Conservation (phyloP, 2,888 invertebrate species). For the Drosophila ezoana region DNA sequence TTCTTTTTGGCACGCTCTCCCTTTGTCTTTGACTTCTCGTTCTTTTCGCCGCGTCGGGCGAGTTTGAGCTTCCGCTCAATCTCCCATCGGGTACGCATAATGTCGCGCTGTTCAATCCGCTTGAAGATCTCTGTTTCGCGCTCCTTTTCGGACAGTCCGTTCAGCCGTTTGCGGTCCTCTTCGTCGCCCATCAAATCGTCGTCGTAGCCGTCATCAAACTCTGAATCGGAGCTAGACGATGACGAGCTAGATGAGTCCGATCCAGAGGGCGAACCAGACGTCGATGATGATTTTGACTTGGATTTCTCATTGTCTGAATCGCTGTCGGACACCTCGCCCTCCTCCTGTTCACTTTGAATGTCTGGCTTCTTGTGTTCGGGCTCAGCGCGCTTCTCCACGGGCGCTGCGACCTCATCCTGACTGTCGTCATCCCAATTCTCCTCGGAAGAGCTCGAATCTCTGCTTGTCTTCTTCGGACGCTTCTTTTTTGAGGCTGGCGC, state of each 20-base stretch:
- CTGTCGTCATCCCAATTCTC: constrained; percentile 84
- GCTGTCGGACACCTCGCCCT: constrained; percentile 93
- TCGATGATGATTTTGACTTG: constrained; percentile 40
- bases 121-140: constrained; percentile 98
- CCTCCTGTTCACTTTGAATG: constrained; percentile 89
- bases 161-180: constrained; percentile 95
- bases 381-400: constrained; percentile 58
- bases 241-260: constrained; percentile 70
- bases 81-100: constrained; percentile 97
- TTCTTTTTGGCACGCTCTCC: constrained; percentile 87
- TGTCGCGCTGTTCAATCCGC: constrained; percentile 96
- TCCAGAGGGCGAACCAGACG: constrained; percentile 58
- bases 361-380: constrained; percentile 68
- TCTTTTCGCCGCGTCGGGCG: constrained; percentile 91
- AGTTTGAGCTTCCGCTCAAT: constrained; percentile 96
- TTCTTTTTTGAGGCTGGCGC: constrained; percentile 83
- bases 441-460: constrained; percentile 80
- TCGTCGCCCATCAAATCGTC: constrained; percentile 99
- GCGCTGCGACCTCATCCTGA: constrained; percentile 75
- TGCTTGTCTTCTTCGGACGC: constrained; percentile 81
- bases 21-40: constrained; percentile 84
- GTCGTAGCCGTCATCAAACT: constrained; percentile 98
- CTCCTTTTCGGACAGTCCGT: constrained; percentile 97
- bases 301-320: constrained; percentile 85
- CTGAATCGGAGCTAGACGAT: constrained; percentile 89